Evolutionary conservation across 2,888 invertebrate genomes (phyloP).

Genomic region (Petrolisthes manimaculis): DNA sequence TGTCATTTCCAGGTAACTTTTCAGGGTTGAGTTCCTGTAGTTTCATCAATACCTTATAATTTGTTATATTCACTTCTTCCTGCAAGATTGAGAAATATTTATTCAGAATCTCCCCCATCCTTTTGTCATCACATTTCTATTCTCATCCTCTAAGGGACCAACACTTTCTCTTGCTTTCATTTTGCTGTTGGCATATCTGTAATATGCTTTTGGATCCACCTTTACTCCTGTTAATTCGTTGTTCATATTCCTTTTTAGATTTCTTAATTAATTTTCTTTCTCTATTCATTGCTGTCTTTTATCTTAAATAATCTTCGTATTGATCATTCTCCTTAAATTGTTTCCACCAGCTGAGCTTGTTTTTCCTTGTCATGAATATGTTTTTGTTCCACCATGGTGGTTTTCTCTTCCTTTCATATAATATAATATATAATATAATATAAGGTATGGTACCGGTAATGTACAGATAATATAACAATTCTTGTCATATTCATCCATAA

Average conservation of each 20-base stretch:
- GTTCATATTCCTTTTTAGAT: neutral
- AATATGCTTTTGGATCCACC: neutral
- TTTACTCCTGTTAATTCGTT: slow-evolving; percentile 1
- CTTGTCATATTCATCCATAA: neutral
- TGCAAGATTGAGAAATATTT: too few species aligned
- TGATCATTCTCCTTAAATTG: slow-evolving; percentile 11
- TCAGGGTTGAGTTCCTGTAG: too few species aligned
- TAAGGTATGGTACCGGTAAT: too few species aligned
- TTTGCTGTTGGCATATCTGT: neutral
- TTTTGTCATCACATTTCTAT: neutral
- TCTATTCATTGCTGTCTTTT: neutral
- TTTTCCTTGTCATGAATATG: slow-evolving; percentile 12
- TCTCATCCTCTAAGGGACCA: slow-evolving; percentile 6
- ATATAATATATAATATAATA: too few species aligned
- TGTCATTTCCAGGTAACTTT: too few species aligned
- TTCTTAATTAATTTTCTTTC: neutral
- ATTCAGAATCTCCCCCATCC: neutral
- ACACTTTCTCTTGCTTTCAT: slow-evolving; percentile 15
- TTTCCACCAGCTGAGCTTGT: slow-evolving; percentile 3
- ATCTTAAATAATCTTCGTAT: neutral
- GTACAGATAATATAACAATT: neutral
- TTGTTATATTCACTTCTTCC: too few species aligned
- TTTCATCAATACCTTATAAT: too few species aligned
- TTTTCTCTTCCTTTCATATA: slow-evolving; percentile 1
- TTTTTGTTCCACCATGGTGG: slow-evolving; percentile 15